These are phyloP conservation scores for Asobara japonica DNA, from an alignment of 1,140 invertebrate species.

Conservation along the genomic window DNA sequence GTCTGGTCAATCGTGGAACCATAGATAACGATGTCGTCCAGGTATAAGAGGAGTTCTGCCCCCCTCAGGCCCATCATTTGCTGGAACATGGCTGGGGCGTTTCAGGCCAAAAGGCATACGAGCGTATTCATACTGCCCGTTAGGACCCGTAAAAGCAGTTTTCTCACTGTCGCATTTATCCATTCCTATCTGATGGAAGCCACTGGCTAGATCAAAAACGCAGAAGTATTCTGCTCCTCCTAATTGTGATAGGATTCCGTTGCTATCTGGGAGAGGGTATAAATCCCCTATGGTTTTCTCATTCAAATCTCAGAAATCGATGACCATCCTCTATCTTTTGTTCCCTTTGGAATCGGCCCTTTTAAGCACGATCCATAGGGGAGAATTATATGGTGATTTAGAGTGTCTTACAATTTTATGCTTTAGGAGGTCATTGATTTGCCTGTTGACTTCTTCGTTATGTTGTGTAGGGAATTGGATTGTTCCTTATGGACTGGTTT, in stretches of 20 bases:
- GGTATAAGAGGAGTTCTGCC: too few relatives aligned
- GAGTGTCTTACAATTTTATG: conserved; percentile 4
- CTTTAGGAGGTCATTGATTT: conserved; percentile 4
- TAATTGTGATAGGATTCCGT: background rate
- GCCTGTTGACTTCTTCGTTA: background rate
- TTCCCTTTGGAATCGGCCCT: background rate
- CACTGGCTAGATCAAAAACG: conserved; percentile 1
- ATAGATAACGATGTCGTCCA: too few relatives aligned
- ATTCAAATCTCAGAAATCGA: background rate
- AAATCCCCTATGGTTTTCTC: background rate
- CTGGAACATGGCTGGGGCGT: too few relatives aligned
- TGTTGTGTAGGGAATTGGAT: background rate
- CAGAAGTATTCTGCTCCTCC: background rate
- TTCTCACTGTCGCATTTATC: too few relatives aligned
- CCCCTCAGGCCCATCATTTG: too few relatives aligned
- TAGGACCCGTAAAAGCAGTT: too few relatives aligned
- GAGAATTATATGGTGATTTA: conserved; percentile 3
- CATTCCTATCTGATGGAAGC: background rate
- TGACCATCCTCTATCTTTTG: background rate
- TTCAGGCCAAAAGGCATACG: too few relatives aligned
- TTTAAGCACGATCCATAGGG: conserved; percentile 6
- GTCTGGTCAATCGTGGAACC: too few relatives aligned
- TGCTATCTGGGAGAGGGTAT: background rate
- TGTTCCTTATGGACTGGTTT: conserved; percentile 12
- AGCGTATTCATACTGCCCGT: too few relatives aligned